Conservation (phyloP, 2,797 vertebrate species). For the Gallinago stenura region DNA sequence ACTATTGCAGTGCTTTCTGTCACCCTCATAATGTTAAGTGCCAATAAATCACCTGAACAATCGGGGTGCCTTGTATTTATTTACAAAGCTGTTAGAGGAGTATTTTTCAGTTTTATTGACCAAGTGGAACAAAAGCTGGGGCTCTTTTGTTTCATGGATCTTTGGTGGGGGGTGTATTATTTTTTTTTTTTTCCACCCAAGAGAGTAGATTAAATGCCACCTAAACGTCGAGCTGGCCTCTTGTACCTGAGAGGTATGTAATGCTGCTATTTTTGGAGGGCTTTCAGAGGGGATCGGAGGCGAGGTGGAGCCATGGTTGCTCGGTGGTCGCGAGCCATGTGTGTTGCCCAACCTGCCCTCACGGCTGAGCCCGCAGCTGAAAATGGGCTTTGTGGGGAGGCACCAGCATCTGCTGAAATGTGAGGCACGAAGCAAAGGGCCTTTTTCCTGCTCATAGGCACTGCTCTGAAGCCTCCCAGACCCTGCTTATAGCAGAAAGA, state of each 20-base stretch:
- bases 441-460: background rate
- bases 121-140: background rate
- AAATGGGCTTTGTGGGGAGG: background rate
- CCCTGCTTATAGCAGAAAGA: background rate
- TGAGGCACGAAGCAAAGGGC: background rate
- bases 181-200: background rate
- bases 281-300: background rate
- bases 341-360: background rate
- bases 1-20: slow-evolving; percentile 52
- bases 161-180: background rate
- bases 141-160: background rate
- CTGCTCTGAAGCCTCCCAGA: background rate
- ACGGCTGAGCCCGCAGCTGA: background rate
- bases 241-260: background rate
- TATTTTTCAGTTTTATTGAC: background rate
- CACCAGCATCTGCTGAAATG: background rate
- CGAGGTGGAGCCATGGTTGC: background rate
- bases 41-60: slow-evolving; percentile 63
- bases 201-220: background rate
- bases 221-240: background rate
- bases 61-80: slow-evolving; percentile 2
- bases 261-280: background rate
- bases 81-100: background rate
- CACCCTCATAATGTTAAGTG: slow-evolving; percentile 12
- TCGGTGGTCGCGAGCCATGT: background rate